These are phyloP conservation scores for Aethina tumida DNA, from an alignment of 1,140 invertebrate genomes.

Conservation along the genomic window DNA sequence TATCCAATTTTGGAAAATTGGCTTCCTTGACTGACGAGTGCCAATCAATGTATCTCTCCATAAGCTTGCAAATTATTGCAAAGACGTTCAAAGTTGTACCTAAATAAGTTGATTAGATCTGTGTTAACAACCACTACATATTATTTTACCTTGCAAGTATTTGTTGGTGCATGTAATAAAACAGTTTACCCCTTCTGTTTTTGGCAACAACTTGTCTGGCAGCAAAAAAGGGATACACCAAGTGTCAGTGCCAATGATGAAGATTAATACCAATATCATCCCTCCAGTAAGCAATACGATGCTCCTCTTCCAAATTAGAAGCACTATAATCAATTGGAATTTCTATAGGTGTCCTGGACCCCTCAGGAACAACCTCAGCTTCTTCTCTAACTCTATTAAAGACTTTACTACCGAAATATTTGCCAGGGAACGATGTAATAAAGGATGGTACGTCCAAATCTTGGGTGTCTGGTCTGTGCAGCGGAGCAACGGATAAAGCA, in stretches of 20 bases:
- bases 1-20: constrained; percentile 65
- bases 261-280: constrained; percentile 55
- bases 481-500: constrained; percentile 59
- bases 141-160: constrained; percentile 43
- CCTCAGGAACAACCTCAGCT: constrained; percentile 47
- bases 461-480: constrained; percentile 48
- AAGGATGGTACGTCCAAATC: constrained; percentile 47
- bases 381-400: constrained; percentile 55
- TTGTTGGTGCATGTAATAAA: constrained; percentile 66
- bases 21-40: constrained; percentile 53
- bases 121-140: no score
- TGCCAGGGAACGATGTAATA: constrained; percentile 62
- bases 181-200: constrained; percentile 60
- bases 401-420: constrained; percentile 60
- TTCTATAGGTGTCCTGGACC: constrained; percentile 47
- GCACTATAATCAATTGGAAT: constrained; percentile 57
- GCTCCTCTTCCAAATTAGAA: constrained; percentile 52
- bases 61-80: constrained; percentile 48
- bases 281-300: constrained; percentile 55
- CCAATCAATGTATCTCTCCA: constrained; percentile 48
- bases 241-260: constrained; percentile 68
- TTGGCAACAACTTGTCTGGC: constrained; percentile 42
- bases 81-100: constrained; percentile 61
- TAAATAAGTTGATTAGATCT: no score
- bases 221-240: constrained; percentile 51